These are phyloP conservation scores for Agrypnus murinus DNA, from an alignment of 2,888 invertebrate species.

Conservation along the genomic window DNA sequence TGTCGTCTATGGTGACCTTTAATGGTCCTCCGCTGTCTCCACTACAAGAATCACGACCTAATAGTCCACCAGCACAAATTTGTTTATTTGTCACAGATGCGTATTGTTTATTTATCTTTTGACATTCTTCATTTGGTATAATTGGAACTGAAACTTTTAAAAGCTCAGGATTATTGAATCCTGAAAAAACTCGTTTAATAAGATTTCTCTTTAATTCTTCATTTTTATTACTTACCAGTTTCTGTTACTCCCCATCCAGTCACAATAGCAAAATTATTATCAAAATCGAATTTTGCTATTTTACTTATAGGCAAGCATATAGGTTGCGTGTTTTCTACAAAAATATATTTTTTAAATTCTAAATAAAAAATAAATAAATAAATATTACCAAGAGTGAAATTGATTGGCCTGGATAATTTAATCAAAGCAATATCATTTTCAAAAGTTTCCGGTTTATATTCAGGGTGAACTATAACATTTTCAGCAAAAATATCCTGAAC, in stretches of 20 bases:
- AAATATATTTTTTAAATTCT: conserved; percentile 27
- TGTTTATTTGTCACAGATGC: conserved; percentile 67
- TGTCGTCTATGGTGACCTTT: conserved; percentile 36
- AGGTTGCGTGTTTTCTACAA: conserved; percentile 69
- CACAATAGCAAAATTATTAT: conserved; percentile 73
- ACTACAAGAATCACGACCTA: conserved; percentile 76
- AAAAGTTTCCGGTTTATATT: conserved; percentile 71
- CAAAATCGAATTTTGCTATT: conserved; percentile 68
- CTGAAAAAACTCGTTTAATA: conserved; percentile 61
- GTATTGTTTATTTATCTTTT: conserved; percentile 55
- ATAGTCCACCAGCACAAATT: conserved; percentile 78
- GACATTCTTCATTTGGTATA: conserved; percentile 66
- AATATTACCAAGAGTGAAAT: conserved; percentile 62
- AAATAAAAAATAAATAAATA: neutral
- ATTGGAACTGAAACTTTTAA: conserved; percentile 71
- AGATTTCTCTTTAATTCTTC: too few relatives aligned
- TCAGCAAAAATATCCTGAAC: conserved; percentile 74
- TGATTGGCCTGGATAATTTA: conserved; percentile 68
- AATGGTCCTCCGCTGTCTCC: conserved; percentile 84
- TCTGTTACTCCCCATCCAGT: conserved; percentile 86
- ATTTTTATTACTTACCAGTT: conserved; percentile 70
- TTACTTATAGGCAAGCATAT: conserved; percentile 71
- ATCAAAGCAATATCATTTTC: conserved; percentile 75
- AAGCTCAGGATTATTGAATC: conserved; percentile 63
- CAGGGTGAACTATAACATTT: conserved; percentile 72